Percentiles rank a stretch among this genome's conserved stretches.
phyloP scores from a whole-genome alignment of 2,888 invertebrate species.

The Eupithecia exiguata region DNA sequence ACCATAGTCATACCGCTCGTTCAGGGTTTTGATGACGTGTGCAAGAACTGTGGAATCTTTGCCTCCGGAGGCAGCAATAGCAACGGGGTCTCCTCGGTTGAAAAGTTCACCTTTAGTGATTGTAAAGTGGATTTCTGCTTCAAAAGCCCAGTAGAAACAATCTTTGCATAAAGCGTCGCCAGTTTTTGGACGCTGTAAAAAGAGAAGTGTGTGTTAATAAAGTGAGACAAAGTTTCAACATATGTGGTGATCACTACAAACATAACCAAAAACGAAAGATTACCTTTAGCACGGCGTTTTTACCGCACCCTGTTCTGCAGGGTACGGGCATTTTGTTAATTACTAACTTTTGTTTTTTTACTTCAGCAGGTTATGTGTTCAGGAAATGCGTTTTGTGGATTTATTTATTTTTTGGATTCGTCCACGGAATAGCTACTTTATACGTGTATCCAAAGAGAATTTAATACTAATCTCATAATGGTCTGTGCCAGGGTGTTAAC shows the following conservation, averaged over 20 bases:
- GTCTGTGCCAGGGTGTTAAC: too few species aligned
- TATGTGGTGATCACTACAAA: conserved; percentile 13
- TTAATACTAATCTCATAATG: too few species aligned
- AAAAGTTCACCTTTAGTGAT: conserved; percentile 93
- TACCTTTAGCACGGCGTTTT: conserved; percentile 90
- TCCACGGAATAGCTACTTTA: too few species aligned
- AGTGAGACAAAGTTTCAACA: neutral
- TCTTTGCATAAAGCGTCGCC: conserved; percentile 96
- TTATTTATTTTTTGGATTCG: too few species aligned
- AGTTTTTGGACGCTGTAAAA: conserved; percentile 91
- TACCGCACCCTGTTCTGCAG: conserved; percentile 89
- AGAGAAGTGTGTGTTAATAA: neutral
- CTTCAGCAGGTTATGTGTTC: neutral
- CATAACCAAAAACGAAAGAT: conserved; percentile 37
- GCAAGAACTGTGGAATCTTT: conserved; percentile 99
- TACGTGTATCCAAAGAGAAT: too few species aligned
- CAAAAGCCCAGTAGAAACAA: conserved; percentile 97
- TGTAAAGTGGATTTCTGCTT: conserved; percentile 97
- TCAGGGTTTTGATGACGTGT: conserved; percentile 94
- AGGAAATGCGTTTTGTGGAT: too few species aligned
- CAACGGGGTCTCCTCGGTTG: conserved; percentile 92
- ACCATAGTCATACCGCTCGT: conserved; percentile 95
- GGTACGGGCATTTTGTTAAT: conserved; percentile 84
- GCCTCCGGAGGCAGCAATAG: conserved; percentile 96
- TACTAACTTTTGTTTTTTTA: neutral